These are phyloP conservation scores for Seriola rivoliana DNA, from an alignment of 2,113 vertebrate genomes.

Conservation along the genomic window DNA sequence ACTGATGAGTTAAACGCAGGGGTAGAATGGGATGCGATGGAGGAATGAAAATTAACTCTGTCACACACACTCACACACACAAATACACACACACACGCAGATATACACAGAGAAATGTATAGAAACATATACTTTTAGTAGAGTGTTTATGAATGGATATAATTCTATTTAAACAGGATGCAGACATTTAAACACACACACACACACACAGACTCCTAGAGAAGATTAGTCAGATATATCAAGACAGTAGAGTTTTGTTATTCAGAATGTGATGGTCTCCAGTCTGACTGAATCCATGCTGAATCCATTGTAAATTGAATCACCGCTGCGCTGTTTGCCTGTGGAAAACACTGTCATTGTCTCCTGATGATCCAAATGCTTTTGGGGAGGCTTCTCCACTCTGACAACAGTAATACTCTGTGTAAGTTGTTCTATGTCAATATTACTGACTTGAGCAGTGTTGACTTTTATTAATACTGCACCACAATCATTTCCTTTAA, in stretches of 20 bases:
- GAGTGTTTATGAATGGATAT: too few relatives aligned
- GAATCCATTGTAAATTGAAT: constrained; percentile 40
- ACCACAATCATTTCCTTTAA: background rate
- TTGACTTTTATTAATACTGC: background rate
- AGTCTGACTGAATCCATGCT: constrained; percentile 28
- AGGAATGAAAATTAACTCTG: too few relatives aligned
- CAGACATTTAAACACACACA: too few relatives aligned
- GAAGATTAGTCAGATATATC: constrained; percentile 12
- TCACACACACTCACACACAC: too few relatives aligned
- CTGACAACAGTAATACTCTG: constrained; percentile 20
- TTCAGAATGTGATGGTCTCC: constrained; percentile 12
- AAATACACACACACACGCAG: background rate
- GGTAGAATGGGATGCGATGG: background rate
- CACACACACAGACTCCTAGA: background rate
- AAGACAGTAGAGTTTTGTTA: constrained; percentile 11
- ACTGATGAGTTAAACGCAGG: background rate
- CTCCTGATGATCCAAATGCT: constrained; percentile 19
- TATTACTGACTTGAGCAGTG: background rate
- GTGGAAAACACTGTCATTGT: constrained; percentile 17
- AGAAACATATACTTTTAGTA: too few relatives aligned
- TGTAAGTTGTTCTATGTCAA: background rate
- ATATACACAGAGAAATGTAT: too few relatives aligned
- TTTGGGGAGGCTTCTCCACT: constrained; percentile 8
- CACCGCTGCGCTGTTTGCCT: constrained; percentile 15
- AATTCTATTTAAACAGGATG: too few relatives aligned